Conservation (phyloP, 1,140 invertebrate species). For the Drosophila burlai region DNA sequence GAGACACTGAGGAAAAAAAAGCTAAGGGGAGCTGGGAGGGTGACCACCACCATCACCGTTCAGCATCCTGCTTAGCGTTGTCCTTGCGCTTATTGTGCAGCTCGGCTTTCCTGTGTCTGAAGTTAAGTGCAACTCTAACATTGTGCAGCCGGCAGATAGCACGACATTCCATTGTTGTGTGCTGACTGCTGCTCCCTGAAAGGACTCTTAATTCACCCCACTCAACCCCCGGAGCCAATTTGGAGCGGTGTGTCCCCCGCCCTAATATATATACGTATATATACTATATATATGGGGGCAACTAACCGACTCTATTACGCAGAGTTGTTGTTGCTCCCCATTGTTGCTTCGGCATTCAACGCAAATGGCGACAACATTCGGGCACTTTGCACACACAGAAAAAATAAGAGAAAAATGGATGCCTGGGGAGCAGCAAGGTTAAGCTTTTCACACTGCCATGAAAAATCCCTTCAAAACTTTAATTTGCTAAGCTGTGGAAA, state of each 20-base stretch:
- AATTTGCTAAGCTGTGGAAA: conserved; percentile 76
- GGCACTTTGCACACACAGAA: conserved; percentile 25
- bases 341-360: conserved; percentile 62
- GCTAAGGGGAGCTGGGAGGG: background rate
- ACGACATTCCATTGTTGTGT: conserved; percentile 75
- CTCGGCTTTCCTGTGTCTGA: conserved; percentile 74
- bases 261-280: conserved; percentile 7
- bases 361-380: conserved; percentile 79
- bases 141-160: conserved; percentile 72
- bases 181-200: conserved; percentile 70
- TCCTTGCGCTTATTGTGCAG: conserved; percentile 74
- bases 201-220: conserved; percentile 74
- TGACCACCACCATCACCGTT: conserved; percentile 21
- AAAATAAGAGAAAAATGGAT: conserved; percentile 31
- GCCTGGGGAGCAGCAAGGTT: conserved; percentile 46
- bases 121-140: conserved; percentile 84
- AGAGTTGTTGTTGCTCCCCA: conserved; percentile 47
- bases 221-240: conserved; percentile 37
- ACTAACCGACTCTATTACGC: conserved; percentile 78
- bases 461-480: conserved; percentile 73
- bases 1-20: conserved; percentile 12
- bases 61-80: conserved; percentile 60
- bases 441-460: conserved; percentile 67
- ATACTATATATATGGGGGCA: conserved; percentile 17
- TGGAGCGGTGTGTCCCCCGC: background rate